phyloP scores from a whole-genome alignment of 1,140 invertebrate species.

The Oscheius sp. region DNA sequence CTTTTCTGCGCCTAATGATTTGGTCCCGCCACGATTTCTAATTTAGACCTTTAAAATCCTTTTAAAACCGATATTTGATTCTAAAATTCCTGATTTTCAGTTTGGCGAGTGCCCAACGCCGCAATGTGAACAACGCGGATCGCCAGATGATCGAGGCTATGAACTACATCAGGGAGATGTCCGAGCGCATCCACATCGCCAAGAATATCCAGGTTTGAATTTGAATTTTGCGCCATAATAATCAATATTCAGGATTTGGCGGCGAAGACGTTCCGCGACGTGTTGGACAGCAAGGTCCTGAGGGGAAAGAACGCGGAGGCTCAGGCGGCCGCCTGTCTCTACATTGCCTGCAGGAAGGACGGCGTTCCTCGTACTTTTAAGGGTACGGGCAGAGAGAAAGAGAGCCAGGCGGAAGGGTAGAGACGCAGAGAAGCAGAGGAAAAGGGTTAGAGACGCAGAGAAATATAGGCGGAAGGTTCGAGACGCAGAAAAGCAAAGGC shows the following conservation, averaged over 20 bases:
- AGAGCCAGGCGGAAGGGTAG: no score
- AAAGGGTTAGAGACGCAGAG: no score
- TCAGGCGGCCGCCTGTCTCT: slow-evolving; percentile 95
- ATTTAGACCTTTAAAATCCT: background rate
- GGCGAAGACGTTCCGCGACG: slow-evolving; percentile 92
- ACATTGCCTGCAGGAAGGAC: slow-evolving; percentile 97
- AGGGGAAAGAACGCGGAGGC: slow-evolving; percentile 94
- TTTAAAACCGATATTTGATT: no score
- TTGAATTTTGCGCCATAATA: background rate
- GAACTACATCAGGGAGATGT: slow-evolving; percentile 93
- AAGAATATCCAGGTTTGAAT: slow-evolving; percentile 63
- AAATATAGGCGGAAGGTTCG: no score
- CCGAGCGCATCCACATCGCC: slow-evolving; percentile 91
- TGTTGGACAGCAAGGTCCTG: slow-evolving; percentile 92
- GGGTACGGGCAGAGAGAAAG: slow-evolving; percentile 66
- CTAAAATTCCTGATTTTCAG: slow-evolving; percentile 58
- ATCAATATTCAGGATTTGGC: slow-evolving; percentile 79
- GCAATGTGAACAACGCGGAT: slow-evolving; percentile 66
- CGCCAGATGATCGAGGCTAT: slow-evolving; percentile 90
- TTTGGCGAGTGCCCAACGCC: slow-evolving; percentile 57
- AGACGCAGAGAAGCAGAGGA: no score
- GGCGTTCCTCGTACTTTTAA: slow-evolving; percentile 96
- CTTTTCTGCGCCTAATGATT: no score
- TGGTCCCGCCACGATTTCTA: no score
- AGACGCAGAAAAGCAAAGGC: no score